Evolutionary conservation across 2,888 invertebrate species (phyloP).

Genomic region (Apoda limacodes): DNA sequence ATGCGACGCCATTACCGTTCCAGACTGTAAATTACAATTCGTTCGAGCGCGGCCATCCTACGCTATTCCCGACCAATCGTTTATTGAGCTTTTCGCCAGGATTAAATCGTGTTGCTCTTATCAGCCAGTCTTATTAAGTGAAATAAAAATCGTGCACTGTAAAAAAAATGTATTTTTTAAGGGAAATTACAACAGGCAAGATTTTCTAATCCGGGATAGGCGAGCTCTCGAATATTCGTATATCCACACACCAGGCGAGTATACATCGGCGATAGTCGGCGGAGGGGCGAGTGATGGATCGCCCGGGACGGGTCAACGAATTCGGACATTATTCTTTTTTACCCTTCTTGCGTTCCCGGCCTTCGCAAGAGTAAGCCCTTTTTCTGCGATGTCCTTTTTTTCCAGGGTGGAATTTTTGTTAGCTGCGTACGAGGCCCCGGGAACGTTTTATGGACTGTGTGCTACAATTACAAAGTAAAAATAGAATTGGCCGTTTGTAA

Average conservation of each 20-base stretch:
- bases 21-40: conserved; percentile 62
- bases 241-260: conserved; percentile 50
- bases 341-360: conserved; percentile 64
- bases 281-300: conserved; percentile 67
- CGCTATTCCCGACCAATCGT: conserved; percentile 44
- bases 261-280: conserved; percentile 55
- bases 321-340: conserved; percentile 72
- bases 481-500: conserved; percentile 59
- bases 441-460: conserved; percentile 60
- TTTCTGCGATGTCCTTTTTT: conserved; percentile 66
- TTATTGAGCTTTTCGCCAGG: conserved; percentile 47
- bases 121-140: no score
- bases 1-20: conserved; percentile 60
- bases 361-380: conserved; percentile 67
- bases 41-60: conserved; percentile 37
- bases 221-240: conserved; percentile 40
- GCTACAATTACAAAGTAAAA: conserved; percentile 68
- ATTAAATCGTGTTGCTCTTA: conserved; percentile 21
- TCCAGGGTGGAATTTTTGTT: conserved; percentile 52
- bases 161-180: no score
- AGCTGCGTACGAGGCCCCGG: conserved; percentile 34
- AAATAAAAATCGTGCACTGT: no score
- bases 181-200: no score
- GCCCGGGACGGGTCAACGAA: conserved; percentile 71
- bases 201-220: conserved; percentile 57